Evolutionary conservation across 2,113 vertebrate genomes (phyloP).

Genomic region (Eolophus roseicapilla): DNA sequence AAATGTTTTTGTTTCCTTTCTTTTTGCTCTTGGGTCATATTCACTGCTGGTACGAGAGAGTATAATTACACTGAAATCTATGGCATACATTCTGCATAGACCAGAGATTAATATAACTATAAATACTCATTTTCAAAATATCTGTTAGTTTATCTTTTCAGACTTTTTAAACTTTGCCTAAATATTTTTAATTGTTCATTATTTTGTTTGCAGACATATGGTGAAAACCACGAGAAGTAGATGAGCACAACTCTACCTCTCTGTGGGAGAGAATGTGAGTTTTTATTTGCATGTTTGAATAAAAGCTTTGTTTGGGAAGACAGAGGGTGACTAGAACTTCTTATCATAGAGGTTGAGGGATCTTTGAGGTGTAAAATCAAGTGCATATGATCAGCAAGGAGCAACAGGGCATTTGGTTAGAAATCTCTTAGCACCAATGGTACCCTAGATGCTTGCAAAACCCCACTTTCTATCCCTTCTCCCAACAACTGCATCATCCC

Average conservation of each 20-base stretch:
- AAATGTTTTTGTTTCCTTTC: constrained; percentile 41
- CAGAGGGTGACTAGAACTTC: neutral
- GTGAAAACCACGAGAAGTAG: neutral
- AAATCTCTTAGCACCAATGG: neutral
- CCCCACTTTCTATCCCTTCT: neutral
- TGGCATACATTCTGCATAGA: neutral
- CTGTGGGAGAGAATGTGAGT: neutral
- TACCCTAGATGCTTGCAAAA: neutral
- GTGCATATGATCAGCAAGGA: neutral
- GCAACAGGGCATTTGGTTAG: neutral
- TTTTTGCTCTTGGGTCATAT: neutral
- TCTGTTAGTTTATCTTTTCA: neutral
- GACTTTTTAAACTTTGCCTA: neutral
- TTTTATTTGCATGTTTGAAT: neutral
- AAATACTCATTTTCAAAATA: neutral
- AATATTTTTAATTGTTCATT: neutral
- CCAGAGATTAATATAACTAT: neutral
- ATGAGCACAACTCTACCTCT: neutral
- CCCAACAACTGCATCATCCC: neutral
- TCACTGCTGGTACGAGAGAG: neutral
- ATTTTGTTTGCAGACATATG: neutral
- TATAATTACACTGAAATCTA: neutral
- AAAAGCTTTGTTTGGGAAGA: neutral
- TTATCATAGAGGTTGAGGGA: neutral
- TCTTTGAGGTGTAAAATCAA: neutral